Conservation (phyloP, 2,888 invertebrate species). For the Ornithoptera alexandrae region DNA sequence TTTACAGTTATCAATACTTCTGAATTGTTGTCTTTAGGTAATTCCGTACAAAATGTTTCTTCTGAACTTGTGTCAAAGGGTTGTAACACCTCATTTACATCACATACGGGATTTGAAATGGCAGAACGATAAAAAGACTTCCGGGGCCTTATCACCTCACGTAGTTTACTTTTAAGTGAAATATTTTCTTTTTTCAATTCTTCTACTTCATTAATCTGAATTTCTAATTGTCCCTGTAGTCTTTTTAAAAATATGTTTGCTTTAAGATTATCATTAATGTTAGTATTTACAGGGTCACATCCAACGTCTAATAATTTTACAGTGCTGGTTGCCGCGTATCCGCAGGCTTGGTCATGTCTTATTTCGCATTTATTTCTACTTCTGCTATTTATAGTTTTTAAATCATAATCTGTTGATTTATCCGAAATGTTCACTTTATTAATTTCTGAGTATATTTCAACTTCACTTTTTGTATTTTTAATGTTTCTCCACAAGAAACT, state of each 20-base stretch:
- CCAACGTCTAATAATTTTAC: conserved; percentile 43
- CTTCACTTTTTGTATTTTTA: conserved; percentile 28
- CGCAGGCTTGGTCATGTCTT: conserved; percentile 39
- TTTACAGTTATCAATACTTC: conserved; percentile 73
- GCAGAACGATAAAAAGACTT: conserved; percentile 36
- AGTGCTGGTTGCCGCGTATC: conserved; percentile 42
- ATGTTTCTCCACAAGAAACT: conserved; percentile 23
- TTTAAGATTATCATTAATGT: conserved; percentile 39
- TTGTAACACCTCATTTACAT: conserved; percentile 41
- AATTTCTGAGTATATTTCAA: conserved; percentile 24
- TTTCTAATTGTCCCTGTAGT: conserved; percentile 46
- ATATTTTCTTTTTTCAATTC: conserved; percentile 54
- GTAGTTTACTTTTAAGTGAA: conserved; percentile 54
- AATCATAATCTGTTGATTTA: conserved; percentile 11
- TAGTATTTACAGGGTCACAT: conserved; percentile 43
- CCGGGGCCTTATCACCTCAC: conserved; percentile 39
- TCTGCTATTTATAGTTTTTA: conserved; percentile 10
- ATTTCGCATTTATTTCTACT: conserved; percentile 15
- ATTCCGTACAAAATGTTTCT: conserved; percentile 32
- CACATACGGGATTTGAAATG: conserved; percentile 31
- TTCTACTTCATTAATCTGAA: conserved; percentile 54
- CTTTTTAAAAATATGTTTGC: conserved; percentile 45
- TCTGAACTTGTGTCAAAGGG: conserved; percentile 49
- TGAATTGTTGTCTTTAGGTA: conserved; percentile 53
- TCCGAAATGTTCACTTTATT: neutral